phyloP scores from a whole-genome alignment of 2,797 vertebrate genomes.

The Poecilia picta region DNA sequence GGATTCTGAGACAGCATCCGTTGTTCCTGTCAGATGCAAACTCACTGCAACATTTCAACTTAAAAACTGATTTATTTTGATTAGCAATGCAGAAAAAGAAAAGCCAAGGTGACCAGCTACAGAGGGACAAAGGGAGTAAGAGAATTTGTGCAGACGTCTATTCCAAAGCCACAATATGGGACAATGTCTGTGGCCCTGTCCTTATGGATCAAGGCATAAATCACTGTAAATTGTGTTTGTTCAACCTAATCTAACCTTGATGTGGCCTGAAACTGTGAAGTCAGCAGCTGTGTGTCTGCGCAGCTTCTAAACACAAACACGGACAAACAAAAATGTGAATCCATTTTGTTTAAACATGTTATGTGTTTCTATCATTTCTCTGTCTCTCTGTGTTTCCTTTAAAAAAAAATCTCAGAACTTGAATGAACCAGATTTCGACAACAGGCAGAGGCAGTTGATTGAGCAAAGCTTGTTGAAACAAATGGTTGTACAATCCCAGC shows the following conservation, averaged over 20 bases:
- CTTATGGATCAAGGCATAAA: conserved; percentile 61
- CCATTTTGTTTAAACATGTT: conserved; percentile 4
- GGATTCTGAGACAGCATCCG: conserved; percentile 34
- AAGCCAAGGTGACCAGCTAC: not conserved
- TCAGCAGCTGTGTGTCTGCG: conserved; percentile 61
- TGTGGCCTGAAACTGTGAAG: conserved; percentile 56
- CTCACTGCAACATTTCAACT: conserved; percentile 8
- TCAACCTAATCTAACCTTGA: conserved; percentile 70
- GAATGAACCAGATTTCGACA: not conserved
- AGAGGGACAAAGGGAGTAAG: not conserved
- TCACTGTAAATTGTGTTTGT: conserved; percentile 75
- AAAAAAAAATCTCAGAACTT: not conserved
- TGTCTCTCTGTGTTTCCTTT: not conserved
- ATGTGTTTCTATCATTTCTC: not conserved
- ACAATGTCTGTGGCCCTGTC: conserved; percentile 58
- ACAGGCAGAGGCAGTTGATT: not conserved
- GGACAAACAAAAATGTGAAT: conserved; percentile 25
- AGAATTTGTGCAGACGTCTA: conserved; percentile 19
- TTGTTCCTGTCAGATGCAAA: conserved; percentile 22
- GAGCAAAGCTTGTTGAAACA: not conserved
- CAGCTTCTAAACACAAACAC: conserved; percentile 29
- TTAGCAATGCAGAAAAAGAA: conserved; percentile 17
- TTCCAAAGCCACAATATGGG: conserved; percentile 49
- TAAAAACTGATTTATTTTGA: conserved; percentile 15
- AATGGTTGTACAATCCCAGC: not conserved